phyloP scores from a whole-genome alignment of 2,888 invertebrate genomes.

The Lathronympha strigana region DNA sequence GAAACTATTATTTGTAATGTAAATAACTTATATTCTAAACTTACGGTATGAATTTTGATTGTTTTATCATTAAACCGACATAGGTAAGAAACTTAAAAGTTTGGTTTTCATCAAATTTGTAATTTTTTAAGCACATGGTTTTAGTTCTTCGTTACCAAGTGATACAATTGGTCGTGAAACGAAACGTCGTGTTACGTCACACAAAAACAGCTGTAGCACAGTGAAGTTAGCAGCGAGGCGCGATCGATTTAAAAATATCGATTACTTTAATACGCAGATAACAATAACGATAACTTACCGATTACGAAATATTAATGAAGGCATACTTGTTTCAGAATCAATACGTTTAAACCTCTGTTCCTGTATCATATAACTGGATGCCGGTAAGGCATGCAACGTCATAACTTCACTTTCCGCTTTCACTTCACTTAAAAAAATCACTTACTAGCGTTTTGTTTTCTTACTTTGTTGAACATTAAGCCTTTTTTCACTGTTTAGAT shows the following conservation, averaged over 20 bases:
- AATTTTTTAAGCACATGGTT: background rate
- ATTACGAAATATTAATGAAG: conserved; percentile 86
- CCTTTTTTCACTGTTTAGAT: conserved; percentile 52
- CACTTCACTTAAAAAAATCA: conserved; percentile 64
- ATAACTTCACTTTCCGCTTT: conserved; percentile 75
- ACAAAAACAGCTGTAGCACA: conserved; percentile 39
- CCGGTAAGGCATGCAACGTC: conserved; percentile 82
- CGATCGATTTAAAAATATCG: conserved; percentile 51
- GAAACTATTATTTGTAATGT: background rate
- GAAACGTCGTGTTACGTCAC: conserved; percentile 34
- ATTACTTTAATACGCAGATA: conserved; percentile 57
- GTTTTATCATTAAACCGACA: too few species aligned
- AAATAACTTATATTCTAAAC: too few species aligned
- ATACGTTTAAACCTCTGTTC: conserved; percentile 78
- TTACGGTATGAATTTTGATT: too few species aligned
- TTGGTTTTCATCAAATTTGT: too few species aligned
- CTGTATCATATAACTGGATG: conserved; percentile 77
- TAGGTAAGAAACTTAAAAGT: too few species aligned
- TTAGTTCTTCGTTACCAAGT: background rate
- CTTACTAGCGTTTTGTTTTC: conserved; percentile 63
- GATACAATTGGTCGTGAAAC: conserved; percentile 15
- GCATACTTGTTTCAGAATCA: conserved; percentile 79
- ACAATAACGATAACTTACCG: conserved; percentile 79
- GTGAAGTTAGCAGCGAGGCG: conserved; percentile 55
- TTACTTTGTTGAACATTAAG: conserved; percentile 62